phyloP scores from a whole-genome alignment of 1,140 invertebrate genomes.

The Aphidius gifuensis region DNA sequence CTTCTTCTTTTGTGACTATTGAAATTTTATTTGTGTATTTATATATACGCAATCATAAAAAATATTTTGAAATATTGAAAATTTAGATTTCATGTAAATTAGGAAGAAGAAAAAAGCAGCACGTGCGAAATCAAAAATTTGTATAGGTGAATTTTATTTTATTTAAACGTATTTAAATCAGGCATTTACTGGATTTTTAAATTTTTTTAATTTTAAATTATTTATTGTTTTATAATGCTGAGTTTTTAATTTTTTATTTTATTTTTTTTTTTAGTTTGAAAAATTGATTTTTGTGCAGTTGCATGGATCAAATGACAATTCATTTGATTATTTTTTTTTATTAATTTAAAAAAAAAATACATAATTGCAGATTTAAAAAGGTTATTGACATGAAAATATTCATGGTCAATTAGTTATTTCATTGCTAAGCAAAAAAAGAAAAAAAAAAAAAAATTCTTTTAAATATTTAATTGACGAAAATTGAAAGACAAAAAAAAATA shows the following conservation, averaged over 20 bases:
- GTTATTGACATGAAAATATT: neutral
- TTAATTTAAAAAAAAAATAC: no score
- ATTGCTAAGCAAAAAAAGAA: conserved; percentile 1
- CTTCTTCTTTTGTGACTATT: neutral
- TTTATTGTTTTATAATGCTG: conserved; percentile 11
- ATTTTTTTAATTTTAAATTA: no score
- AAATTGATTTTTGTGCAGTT: no score
- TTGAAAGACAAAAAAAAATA: neutral
- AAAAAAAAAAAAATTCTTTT: conserved; percentile 10
- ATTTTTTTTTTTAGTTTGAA: no score
- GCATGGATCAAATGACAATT: no score
- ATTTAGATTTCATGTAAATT: neutral
- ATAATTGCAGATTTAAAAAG: no score
- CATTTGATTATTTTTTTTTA: no score
- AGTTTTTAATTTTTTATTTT: neutral
- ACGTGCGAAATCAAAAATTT: conserved; percentile 11
- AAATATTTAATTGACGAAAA: conserved; percentile 1
- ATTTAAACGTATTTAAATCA: no score
- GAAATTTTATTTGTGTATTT: conserved; percentile 5
- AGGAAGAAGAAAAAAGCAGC: neutral
- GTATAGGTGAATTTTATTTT: no score
- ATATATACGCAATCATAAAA: conserved; percentile 8
- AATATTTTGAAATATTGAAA: neutral
- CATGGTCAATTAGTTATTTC: conserved; percentile 17
- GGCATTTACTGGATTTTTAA: no score